Evolutionary conservation across 2,113 vertebrate genomes (phyloP), one percentile per base, ranked within the genome.

Genomic region (Ramphastos sulfuratus): DNA sequence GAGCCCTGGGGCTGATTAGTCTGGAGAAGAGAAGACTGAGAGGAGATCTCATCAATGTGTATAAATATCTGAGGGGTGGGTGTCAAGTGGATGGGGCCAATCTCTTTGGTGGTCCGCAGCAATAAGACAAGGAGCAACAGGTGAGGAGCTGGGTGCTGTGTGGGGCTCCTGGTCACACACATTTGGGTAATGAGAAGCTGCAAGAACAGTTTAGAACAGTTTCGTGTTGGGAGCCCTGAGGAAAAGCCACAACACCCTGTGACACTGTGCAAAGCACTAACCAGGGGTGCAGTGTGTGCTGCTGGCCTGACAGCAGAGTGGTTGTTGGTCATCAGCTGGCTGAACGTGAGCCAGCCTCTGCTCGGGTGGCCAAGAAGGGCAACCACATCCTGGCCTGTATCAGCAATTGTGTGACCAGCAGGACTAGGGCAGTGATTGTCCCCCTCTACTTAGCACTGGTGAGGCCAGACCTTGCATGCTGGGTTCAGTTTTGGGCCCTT

Each of bases 201-300:
- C 1, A 0, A 20, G 50, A 59, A n/a, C 31, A 2, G n/a, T 37
- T 27, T n/a, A 56, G 82, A 48, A 74, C 73, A 44, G 37, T n/a
- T 55, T 52, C 44, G 39, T 24, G 12, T 15, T 7, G 6, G 44
- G 23, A 78, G 21, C 27, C 35, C 35, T 54, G 31, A 17, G 39
- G 55, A 74, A 80, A 30, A 73, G 42, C 66, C 35, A 37, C 52
- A 46, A n/a, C 24, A 14, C 15, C 23, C 28, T 4, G 9, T 2
- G 0, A 60, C 31, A 10, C 44, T 12, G 19, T 18, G 28, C 39
- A 44, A 31, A 37, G 81, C 8, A 0, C 21, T 18, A 8, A 21
- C 9, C 5, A 1, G 46, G 19, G 16, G 4, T 14, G 56, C 1
- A 1, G 28, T 3, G 5, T 8, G 56, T 71, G 65, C 72, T 33